Evolutionary conservation across 2,888 invertebrate genomes (phyloP), one percentile per base, ranked within the genome.

Genomic region (Stratiomys singularior): DNA sequence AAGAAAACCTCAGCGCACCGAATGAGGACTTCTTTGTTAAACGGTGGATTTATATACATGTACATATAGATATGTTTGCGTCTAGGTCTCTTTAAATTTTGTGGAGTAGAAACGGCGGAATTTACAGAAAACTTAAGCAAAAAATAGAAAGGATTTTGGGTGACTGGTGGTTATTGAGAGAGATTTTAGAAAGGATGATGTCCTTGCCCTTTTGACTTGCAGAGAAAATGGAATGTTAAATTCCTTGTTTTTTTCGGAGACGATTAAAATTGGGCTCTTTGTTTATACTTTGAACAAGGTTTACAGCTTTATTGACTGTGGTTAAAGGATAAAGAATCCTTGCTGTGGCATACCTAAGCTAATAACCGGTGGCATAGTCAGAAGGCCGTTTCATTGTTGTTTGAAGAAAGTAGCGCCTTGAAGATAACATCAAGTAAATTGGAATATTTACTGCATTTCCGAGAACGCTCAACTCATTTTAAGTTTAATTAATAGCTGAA

Each of bases 1-100:
- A 47, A 37, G 37, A 47, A 69, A 69, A 69, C 46, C 69, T 69
- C 69, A 69, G 69, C 46, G 47, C 25, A 1, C n/a, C 52, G 4
- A 9, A 13, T 4, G 7, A 52, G 21, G 37, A 27, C 7, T 60
- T 60, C 60, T 23, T 60, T 25, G 58, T 23, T 23, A 21, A 23
- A 7, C 23, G 52, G n/a, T 52, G 21, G 4, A 52, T 52, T 52
- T 52, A 21, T 37, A 37, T 3, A 37, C 9, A 37, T 37, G 37
- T 9, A 37, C 9, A 37, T 37, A 37, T 9, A 37, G 37, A 37
- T 5, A 37, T 5, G 37, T 37, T 5, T 37, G 58, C 3, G 18
- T 58, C 1, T 23, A 25, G 63, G 15, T 23, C 27, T 23, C n/a
- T 15, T 27, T 27, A 63, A 63, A 63, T 63, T 63, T 27, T 63